phyloP scores from a whole-genome alignment of 2,797 vertebrate species.

The Diglossa cyanea region DNA sequence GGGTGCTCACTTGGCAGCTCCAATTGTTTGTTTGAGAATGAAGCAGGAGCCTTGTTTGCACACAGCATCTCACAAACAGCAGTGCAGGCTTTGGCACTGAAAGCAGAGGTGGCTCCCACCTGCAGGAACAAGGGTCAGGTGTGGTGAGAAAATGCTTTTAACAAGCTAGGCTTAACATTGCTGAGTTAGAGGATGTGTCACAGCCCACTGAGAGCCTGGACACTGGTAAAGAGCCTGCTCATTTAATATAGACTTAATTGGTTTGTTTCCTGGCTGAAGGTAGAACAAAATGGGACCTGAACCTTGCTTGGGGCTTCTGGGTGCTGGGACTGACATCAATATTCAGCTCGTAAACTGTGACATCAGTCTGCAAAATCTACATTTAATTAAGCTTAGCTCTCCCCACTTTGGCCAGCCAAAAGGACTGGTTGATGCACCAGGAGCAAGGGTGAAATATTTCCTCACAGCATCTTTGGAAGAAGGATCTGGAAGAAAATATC shows the following conservation, averaged over 20 bases:
- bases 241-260: background rate
- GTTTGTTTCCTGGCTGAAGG: background rate
- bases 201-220: background rate
- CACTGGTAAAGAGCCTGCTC: background rate
- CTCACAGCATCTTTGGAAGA: background rate
- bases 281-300: background rate
- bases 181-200: background rate
- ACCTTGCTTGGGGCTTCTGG: background rate
- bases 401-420: background rate
- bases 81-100: background rate
- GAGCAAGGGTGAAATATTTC: background rate
- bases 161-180: background rate
- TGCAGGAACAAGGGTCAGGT: background rate
- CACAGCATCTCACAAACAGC: background rate
- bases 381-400: background rate
- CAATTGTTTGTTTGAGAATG: background rate
- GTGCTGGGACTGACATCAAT: background rate
- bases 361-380: background rate
- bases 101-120: background rate
- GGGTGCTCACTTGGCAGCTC: slow-evolving; percentile 7
- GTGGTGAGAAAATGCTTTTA: background rate
- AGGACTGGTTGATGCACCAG: background rate
- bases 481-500: background rate
- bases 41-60: background rate
- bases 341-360: background rate